Evolutionary conservation across 2,888 invertebrate species (phyloP).

Genomic region (Rhabditoides inermis): DNA sequence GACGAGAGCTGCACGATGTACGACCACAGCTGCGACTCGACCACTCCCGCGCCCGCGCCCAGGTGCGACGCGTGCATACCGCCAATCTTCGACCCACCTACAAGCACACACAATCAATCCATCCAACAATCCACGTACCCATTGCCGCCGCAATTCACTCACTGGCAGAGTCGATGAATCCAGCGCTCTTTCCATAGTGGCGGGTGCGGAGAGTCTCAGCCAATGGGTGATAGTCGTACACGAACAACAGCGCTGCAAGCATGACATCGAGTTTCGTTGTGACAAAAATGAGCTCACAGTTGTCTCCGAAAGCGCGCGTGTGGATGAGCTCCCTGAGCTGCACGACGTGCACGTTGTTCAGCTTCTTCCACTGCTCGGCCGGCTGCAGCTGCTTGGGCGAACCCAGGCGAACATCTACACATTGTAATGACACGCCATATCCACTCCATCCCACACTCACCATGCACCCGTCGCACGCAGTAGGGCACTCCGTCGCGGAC

Average conservation of each 20-base stretch:
- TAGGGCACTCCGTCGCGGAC: slow-evolving; percentile 32
- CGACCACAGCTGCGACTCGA: slow-evolving; percentile 87
- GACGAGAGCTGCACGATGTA: slow-evolving; percentile 89
- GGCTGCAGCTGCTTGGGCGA: slow-evolving; percentile 75
- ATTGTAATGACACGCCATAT: no score
- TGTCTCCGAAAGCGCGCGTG: slow-evolving; percentile 89
- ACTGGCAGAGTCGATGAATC: slow-evolving; percentile 14
- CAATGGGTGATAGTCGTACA: slow-evolving; percentile 87
- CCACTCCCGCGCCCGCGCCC: slow-evolving; percentile 60
- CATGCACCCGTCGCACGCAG: slow-evolving; percentile 28
- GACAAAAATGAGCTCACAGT: slow-evolving; percentile 68
- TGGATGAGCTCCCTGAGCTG: slow-evolving; percentile 83
- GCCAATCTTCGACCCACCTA: slow-evolving; percentile 11
- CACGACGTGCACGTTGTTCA: slow-evolving; percentile 82
- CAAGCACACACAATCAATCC: not conserved
- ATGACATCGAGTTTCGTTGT: no score
- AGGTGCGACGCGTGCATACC: no score
- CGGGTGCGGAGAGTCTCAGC: slow-evolving; percentile 77
- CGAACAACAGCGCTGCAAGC: slow-evolving; percentile 80
- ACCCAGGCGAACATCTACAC: slow-evolving; percentile 73
- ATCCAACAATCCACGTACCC: not conserved
- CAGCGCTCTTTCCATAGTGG: slow-evolving; percentile 62
- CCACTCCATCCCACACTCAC: no score
- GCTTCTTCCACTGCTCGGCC: slow-evolving; percentile 87
- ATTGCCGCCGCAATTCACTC: not conserved